Conservation (phyloP, 2,797 vertebrate species). For the Sitta carolinensis region DNA sequence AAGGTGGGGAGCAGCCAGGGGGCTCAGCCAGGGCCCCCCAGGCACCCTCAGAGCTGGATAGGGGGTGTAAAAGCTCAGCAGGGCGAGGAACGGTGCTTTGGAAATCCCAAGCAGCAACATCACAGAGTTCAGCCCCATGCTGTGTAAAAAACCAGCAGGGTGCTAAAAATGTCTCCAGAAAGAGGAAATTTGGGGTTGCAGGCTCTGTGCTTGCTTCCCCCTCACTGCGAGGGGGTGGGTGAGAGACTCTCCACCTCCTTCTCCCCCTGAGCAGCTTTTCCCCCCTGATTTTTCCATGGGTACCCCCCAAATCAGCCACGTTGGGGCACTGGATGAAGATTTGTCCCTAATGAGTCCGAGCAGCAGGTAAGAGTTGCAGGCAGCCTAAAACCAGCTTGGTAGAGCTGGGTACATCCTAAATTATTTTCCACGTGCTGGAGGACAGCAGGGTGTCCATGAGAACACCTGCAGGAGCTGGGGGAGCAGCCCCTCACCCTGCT, state of each 20-base stretch:
- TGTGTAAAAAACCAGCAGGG: background rate
- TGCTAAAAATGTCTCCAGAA: constrained; percentile 44
- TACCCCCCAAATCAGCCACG: fast-evolving
- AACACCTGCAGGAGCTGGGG: background rate
- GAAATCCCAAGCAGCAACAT: constrained; percentile 12
- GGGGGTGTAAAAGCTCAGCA: fast-evolving
- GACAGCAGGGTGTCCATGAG: fast-evolving
- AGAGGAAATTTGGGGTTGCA: constrained; percentile 12
- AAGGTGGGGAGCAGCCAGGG: fast-evolving
- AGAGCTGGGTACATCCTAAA: fast-evolving
- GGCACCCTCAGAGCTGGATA: background rate
- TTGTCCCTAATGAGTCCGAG: background rate
- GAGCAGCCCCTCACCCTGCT: background rate
- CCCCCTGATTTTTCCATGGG: background rate
- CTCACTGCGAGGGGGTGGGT: background rate
- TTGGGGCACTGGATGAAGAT: background rate
- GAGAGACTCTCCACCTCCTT: background rate
- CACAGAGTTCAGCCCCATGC: background rate
- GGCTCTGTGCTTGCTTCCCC: background rate
- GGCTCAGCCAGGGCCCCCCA: background rate
- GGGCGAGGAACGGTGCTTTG: background rate
- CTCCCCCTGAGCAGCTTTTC: background rate
- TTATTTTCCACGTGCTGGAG: fast-evolving
- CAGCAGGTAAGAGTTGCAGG: background rate
- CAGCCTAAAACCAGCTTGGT: background rate